Percentiles rank a stretch among this genome's conserved stretches.
phyloP scores from a whole-genome alignment of 2,888 invertebrate species.

The Tubulanus polymorphus region DNA sequence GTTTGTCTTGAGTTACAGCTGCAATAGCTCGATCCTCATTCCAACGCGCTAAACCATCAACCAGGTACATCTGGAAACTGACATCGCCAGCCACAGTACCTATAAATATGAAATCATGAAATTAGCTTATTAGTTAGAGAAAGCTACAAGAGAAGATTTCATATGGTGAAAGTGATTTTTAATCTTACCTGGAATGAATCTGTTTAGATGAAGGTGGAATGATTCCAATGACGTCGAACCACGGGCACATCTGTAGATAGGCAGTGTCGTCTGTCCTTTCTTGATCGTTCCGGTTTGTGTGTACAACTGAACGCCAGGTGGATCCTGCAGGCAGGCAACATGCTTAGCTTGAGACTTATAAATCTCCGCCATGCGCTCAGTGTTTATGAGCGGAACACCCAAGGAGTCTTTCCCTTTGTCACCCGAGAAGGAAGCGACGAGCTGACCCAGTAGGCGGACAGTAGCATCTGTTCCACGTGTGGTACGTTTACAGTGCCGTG shows the following conservation, averaged over 20 bases:
- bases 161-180: no score
- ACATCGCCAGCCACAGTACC: slow-evolving; percentile 19
- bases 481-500: slow-evolving; percentile 15
- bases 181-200: slow-evolving; percentile 24
- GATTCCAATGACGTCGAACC: slow-evolving; percentile 28
- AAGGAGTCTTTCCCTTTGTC: slow-evolving; percentile 17
- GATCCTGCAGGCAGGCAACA: slow-evolving; percentile 23
- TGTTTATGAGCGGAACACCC: slow-evolving; percentile 23
- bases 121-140: background rate
- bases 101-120: slow-evolving; percentile 6
- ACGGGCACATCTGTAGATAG: slow-evolving; percentile 24
- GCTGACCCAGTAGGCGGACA: slow-evolving; percentile 11
- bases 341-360: slow-evolving; percentile 21
- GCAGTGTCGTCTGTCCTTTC: slow-evolving; percentile 25
- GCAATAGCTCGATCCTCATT: slow-evolving; percentile 19
- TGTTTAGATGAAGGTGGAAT: slow-evolving; percentile 25
- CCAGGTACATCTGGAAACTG: slow-evolving; percentile 22
- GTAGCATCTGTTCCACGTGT: slow-evolving; percentile 20
- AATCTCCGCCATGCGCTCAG: slow-evolving; percentile 16
- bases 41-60: slow-evolving; percentile 20
- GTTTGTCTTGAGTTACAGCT: background rate
- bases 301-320: slow-evolving; percentile 18
- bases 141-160: no score
- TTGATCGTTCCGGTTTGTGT: slow-evolving; percentile 13
- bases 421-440: slow-evolving; percentile 16